These are phyloP conservation scores for Agriopis aurantiaria DNA, from an alignment of 2,888 invertebrate genomes.

Conservation along the genomic window DNA sequence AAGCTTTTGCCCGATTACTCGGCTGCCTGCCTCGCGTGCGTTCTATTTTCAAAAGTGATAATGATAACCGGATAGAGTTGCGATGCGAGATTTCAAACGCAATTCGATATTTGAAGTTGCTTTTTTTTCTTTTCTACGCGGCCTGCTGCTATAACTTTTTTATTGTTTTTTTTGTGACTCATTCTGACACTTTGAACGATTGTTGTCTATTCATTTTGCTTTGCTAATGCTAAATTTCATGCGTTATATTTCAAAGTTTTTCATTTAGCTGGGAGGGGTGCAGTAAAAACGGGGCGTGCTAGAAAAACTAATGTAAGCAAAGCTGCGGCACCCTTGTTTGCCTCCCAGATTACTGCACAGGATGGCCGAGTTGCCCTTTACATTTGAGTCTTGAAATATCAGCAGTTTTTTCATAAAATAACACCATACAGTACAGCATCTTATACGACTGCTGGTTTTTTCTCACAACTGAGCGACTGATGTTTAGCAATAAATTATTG, in stretches of 20 bases:
- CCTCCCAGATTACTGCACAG: constrained; percentile 66
- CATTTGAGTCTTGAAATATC: not conserved
- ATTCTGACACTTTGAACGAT: constrained; percentile 1
- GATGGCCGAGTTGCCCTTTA: constrained; percentile 47
- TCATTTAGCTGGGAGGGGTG: constrained; percentile 21
- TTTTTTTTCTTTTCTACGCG: constrained; percentile 4
- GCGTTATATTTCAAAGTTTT: constrained; percentile 19
- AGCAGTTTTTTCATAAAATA: not conserved
- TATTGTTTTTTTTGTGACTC: constrained; percentile 1
- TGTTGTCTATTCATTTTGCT: constrained; percentile 2
- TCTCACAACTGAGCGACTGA: no score
- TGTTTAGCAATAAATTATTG: no score
- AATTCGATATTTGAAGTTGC: constrained; percentile 35
- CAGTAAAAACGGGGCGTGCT: constrained; percentile 41
- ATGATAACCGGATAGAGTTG: constrained; percentile 78
- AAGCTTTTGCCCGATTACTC: constrained; percentile 85
- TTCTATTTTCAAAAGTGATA: constrained; percentile 85
- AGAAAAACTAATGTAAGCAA: constrained; percentile 62
- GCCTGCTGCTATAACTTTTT: constrained; percentile 6
- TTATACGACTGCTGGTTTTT: no score
- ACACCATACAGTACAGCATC: no score
- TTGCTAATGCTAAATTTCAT: not conserved
- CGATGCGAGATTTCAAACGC: constrained; percentile 48
- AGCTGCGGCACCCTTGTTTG: constrained; percentile 67
- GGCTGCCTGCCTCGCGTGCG: constrained; percentile 82